Conservation (phyloP, 2,888 invertebrate species). For the Drosophila cracens region DNA sequence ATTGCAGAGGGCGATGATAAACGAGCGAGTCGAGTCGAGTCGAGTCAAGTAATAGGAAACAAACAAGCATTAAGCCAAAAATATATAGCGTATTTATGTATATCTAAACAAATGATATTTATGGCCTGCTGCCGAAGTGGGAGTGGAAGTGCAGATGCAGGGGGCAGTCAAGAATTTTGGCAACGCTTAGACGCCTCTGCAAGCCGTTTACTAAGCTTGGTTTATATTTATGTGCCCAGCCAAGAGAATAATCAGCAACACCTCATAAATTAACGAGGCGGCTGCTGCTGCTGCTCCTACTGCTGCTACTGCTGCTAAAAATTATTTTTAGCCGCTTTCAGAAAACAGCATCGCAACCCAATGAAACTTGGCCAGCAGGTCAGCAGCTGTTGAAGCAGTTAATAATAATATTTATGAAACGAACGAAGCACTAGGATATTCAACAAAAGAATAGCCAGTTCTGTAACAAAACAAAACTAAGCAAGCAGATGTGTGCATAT, state of each 20-base stretch:
- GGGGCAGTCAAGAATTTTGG: slow-evolving; percentile 47
- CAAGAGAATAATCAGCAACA: slow-evolving; percentile 72
- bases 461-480: not conserved
- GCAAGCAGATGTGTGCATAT: not conserved
- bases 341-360: not conserved
- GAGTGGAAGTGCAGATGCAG: slow-evolving; percentile 13
- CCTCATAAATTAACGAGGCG: slow-evolving; percentile 68
- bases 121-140: slow-evolving; percentile 46
- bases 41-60: slow-evolving; percentile 63
- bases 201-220: slow-evolving; percentile 20
- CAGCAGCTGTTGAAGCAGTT: slow-evolving; percentile 15
- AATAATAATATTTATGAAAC: slow-evolving; percentile 16
- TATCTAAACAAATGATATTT: slow-evolving; percentile 74
- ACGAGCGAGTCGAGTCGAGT: slow-evolving; percentile 59
- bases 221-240: slow-evolving; percentile 66
- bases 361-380: slow-evolving; percentile 4
- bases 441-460: not conserved
- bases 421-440: not conserved
- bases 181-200: slow-evolving; percentile 51
- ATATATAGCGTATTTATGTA: slow-evolving; percentile 38
- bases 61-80: slow-evolving; percentile 72
- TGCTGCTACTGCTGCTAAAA: slow-evolving; percentile 9
- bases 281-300: slow-evolving; percentile 1
- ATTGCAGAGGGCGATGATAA: slow-evolving; percentile 64
- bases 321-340: slow-evolving; percentile 14